phyloP scores from a whole-genome alignment of 2,888 invertebrate genomes.

The Calliphora vomitoria region DNA sequence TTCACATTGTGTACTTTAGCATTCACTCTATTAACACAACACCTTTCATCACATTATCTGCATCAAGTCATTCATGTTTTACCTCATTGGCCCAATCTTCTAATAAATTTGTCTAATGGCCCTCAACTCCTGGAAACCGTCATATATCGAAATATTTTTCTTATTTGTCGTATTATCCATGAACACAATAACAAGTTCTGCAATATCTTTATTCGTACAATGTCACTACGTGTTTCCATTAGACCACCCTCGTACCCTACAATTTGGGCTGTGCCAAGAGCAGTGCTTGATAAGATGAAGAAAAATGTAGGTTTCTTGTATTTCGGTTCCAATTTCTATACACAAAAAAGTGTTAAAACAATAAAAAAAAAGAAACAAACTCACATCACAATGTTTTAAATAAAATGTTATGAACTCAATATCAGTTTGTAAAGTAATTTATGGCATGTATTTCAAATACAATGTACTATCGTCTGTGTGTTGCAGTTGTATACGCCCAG shows the following conservation, averaged over 20 bases:
- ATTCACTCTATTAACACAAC: too few species aligned
- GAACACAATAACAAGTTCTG: too few species aligned
- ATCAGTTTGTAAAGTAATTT: conserved; percentile 66
- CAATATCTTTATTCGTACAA: too few species aligned
- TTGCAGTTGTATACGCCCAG: not conserved
- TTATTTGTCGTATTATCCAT: too few species aligned
- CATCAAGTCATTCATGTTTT: too few species aligned
- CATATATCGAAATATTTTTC: too few species aligned
- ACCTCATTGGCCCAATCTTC: too few species aligned
- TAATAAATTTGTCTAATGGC: too few species aligned
- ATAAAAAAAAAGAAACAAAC: conserved; percentile 16
- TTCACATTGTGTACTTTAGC: too few species aligned
- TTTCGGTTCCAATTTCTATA: conserved; percentile 37
- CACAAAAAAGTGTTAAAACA: conserved; percentile 15
- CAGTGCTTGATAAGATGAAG: conserved; percentile 49
- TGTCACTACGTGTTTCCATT: too few species aligned
- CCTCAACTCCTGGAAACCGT: too few species aligned
- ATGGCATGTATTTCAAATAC: conserved; percentile 56
- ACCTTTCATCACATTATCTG: too few species aligned
- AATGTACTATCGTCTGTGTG: conserved; percentile 14
- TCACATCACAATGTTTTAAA: conserved; percentile 65
- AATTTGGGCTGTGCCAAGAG: conserved; percentile 46
- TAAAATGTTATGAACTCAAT: conserved; percentile 74
- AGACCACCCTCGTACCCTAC: conserved; percentile 25
- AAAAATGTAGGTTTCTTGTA: conserved; percentile 64